Conservation (phyloP, 2,797 vertebrate species). For the Acanthis flammea region DNA sequence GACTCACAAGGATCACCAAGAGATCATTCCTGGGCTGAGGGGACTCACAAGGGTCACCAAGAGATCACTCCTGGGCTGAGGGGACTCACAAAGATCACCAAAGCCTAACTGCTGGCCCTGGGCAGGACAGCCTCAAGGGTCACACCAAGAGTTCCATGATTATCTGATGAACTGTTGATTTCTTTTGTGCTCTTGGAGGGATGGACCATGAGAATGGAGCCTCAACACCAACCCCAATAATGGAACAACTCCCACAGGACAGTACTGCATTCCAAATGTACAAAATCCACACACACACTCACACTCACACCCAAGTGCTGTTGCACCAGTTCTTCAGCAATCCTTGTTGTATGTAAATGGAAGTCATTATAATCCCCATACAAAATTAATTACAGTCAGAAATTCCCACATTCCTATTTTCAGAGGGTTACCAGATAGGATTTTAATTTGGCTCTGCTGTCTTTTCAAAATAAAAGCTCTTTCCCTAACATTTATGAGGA, state of each 20-base stretch:
- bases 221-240: background rate
- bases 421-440: constrained; percentile 28
- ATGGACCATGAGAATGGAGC: background rate
- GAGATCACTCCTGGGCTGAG: background rate
- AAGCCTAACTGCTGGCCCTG: background rate
- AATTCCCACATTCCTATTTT: background rate
- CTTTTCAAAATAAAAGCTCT: constrained; percentile 53
- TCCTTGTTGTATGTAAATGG: background rate
- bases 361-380: constrained; percentile 26
- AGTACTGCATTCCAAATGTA: background rate
- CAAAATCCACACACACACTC: background rate
- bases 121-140: background rate
- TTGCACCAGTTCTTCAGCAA: background rate
- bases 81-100: background rate
- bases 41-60: no score
- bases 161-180: background rate
- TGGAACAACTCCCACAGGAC: background rate
- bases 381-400: constrained; percentile 46
- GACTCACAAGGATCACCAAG: no score
- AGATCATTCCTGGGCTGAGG: background rate
- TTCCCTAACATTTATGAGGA: constrained; percentile 21
- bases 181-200: background rate
- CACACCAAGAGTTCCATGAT: no score
- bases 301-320: background rate
- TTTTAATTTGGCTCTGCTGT: constrained; percentile 5